Percentiles rank a stretch among this genome's conserved stretches.
These are phyloP conservation scores for Pyrrhia umbra DNA, from an alignment of 2,888 invertebrate genomes.

Conservation along the genomic window DNA sequence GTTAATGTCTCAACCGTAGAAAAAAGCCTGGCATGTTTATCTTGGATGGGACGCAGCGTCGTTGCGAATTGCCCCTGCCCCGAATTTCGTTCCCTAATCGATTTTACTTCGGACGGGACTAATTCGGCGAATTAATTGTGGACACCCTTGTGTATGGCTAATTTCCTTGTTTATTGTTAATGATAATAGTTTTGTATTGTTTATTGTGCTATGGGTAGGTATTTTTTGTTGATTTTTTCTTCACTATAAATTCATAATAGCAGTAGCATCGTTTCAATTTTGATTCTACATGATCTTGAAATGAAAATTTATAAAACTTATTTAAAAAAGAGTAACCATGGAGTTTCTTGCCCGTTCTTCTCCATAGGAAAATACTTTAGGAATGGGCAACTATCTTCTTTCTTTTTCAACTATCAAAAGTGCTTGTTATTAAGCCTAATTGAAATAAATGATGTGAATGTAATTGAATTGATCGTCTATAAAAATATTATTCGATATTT, in stretches of 20 bases:
- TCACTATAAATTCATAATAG: background rate
- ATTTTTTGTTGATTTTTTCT: slow-evolving; percentile 32
- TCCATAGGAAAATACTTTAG: too few relatives aligned
- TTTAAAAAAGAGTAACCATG: too few relatives aligned
- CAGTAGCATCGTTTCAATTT: too few relatives aligned
- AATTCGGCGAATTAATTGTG: slow-evolving; percentile 89
- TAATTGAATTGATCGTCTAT: too few relatives aligned
- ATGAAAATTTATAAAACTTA: too few relatives aligned
- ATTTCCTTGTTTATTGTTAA: slow-evolving; percentile 86
- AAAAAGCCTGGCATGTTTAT: slow-evolving; percentile 89
- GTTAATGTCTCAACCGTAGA: slow-evolving; percentile 89
- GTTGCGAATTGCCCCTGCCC: slow-evolving; percentile 81
- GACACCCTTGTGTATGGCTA: slow-evolving; percentile 86
- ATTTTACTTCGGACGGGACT: slow-evolving; percentile 87
- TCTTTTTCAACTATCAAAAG: too few relatives aligned
- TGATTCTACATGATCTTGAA: too few relatives aligned
- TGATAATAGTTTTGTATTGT: slow-evolving; percentile 74
- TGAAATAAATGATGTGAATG: too few relatives aligned
- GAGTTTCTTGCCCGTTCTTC: too few relatives aligned
- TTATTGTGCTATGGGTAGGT: slow-evolving; percentile 59
- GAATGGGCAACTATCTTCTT: too few relatives aligned
- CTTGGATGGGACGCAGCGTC: slow-evolving; percentile 81
- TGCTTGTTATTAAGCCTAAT: too few relatives aligned
- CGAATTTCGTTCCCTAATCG: slow-evolving; percentile 82
- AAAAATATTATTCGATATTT: too few relatives aligned